A percentile compares a stretch with the other conserved stretches of the same genome.
Conservation (phyloP, 2,113 vertebrate species). For the Colaptes auratus region DNA sequence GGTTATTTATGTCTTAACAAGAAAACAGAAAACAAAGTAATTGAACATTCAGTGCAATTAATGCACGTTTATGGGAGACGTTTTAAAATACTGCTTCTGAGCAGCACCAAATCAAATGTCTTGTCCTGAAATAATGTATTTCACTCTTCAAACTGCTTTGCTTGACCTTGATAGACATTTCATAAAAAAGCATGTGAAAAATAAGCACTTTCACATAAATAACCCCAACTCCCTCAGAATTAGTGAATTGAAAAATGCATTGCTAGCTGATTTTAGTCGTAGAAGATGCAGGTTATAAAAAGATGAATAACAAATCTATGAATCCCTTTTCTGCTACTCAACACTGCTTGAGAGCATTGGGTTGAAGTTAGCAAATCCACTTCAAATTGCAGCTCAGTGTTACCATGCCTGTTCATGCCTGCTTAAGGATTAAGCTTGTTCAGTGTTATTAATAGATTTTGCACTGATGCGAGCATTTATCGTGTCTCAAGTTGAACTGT, state of each 20-base stretch:
- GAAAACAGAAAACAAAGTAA: background rate
- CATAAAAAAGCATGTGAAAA: constrained; percentile 5
- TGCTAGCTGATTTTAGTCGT: background rate
- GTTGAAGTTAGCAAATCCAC: background rate
- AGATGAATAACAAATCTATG: background rate
- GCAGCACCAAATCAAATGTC: background rate
- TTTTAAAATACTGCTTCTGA: background rate
- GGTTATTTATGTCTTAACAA: background rate
- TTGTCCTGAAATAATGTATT: background rate
- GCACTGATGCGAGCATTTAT: background rate
- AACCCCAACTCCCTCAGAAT: background rate
- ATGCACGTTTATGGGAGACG: background rate
- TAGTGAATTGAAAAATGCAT: constrained; percentile 3
- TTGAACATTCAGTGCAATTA: background rate
- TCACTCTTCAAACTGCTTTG: background rate
- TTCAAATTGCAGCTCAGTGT: background rate
- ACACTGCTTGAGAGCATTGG: background rate
- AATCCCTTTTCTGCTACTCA: background rate
- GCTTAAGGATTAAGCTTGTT: background rate
- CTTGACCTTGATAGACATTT: constrained; percentile 36
- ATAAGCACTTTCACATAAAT: constrained; percentile 24
- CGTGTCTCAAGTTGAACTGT: background rate
- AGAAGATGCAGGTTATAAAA: background rate
- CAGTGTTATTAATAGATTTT: background rate
- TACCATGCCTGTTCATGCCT: background rate